phyloP scores from a whole-genome alignment of 2,888 invertebrate genomes.

The Hemaris fuciformis region DNA sequence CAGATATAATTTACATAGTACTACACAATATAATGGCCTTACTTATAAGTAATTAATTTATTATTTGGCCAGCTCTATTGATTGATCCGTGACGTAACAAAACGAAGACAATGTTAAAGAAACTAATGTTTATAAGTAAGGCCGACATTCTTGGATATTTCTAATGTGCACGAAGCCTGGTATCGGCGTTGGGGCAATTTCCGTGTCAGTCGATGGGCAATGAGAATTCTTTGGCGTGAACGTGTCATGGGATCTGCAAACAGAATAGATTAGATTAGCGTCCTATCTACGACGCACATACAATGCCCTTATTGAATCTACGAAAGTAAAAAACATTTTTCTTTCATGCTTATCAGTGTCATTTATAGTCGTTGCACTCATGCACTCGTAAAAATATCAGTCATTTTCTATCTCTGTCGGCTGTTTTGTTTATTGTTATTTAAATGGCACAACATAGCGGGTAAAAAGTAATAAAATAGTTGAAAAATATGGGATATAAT shows the following conservation, averaged over 20 bases:
- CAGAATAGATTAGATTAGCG: slow-evolving; percentile 25
- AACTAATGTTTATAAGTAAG: no score
- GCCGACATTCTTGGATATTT: no score
- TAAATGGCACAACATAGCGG: not conserved
- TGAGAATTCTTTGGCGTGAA: slow-evolving; percentile 60
- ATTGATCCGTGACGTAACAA: no score
- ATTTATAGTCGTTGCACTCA: not conserved
- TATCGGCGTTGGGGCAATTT: not conserved
- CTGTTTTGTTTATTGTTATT: not conserved
- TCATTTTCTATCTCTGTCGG: not conserved
- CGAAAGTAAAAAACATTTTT: not conserved
- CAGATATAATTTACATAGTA: no score
- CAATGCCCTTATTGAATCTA: not conserved
- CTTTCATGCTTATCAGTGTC: not conserved
- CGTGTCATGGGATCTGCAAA: slow-evolving; percentile 44
- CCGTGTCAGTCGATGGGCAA: slow-evolving; percentile 21
- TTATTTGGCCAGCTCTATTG: no score
- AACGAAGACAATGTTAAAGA: no score
- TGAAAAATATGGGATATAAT: no score
- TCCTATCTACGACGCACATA: not conserved
- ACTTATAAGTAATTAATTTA: no score
- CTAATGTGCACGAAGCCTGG: not conserved
- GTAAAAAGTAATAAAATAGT: not conserved
- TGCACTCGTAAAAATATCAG: not conserved
- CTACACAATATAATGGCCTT: no score